Percentiles rank a stretch among this genome's conserved stretches.
phyloP scores from a whole-genome alignment of 92 coral and sea anemone genomes.

The Phenganax marumi region DNA sequence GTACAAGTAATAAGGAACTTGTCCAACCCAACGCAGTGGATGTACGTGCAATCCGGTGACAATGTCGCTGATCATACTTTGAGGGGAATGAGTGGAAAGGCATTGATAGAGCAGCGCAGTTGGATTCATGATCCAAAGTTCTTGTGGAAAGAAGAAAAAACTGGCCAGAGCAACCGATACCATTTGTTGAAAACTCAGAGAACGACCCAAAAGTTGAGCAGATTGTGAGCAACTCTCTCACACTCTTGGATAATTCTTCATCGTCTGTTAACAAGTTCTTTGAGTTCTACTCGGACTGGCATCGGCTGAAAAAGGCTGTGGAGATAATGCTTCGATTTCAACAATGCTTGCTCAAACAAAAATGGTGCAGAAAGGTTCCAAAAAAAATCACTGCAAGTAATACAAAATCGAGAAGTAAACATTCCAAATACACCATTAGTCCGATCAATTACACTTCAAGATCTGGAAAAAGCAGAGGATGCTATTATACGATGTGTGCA shows the following conservation, averaged over 20 bases:
- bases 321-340: constrained; percentile 33
- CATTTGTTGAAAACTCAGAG: neutral
- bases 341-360: neutral
- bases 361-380: neutral
- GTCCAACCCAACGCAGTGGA: constrained; percentile 31
- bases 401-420: too few species aligned
- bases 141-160: neutral
- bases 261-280: constrained; percentile 36
- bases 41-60: constrained; percentile 5
- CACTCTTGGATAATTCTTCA: neutral
- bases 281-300: constrained; percentile 63
- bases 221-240: neutral
- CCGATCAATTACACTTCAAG: neutral
- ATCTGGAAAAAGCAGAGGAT: neutral
- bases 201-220: constrained; percentile 17
- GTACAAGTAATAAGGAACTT: constrained; percentile 40
- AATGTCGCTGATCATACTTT: constrained; percentile 48
- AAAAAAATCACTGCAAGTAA: too few species aligned
- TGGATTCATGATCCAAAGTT: constrained; percentile 11
- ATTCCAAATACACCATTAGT: neutral
- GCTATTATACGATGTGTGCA: neutral
- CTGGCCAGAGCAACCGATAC: constrained; percentile 1
- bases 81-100: constrained; percentile 28
- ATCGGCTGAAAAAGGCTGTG: constrained; percentile 54
- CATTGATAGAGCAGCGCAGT: neutral